Conservation (phyloP, 2,888 invertebrate species). For the Nesidiocoris tenuis region DNA sequence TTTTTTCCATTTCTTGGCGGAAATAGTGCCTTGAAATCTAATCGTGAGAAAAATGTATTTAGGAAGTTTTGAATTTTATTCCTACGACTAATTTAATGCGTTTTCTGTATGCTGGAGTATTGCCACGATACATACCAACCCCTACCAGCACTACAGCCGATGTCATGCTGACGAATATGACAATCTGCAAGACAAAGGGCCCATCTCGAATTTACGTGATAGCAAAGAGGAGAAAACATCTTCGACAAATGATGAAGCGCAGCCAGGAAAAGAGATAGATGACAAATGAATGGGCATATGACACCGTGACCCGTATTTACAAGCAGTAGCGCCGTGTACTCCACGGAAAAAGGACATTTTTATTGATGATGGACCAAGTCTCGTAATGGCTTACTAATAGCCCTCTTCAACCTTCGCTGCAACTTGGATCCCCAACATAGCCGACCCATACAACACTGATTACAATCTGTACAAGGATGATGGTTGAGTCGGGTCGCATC, state of each 20-base stretch:
- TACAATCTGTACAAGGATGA: background rate
- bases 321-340: background rate
- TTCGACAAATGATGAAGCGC: too few relatives aligned
- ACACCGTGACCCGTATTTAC: background rate
- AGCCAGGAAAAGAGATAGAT: background rate
- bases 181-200: too few relatives aligned
- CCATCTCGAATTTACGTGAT: too few relatives aligned
- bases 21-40: too few relatives aligned
- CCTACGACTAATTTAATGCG: too few relatives aligned
- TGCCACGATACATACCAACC: too few relatives aligned
- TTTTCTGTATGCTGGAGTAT: too few relatives aligned
- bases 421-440: background rate
- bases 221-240: background rate
- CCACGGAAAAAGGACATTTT: background rate
- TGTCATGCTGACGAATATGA: too few relatives aligned
- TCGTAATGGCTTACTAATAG: conserved; percentile 30
- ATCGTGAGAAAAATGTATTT: too few relatives aligned
- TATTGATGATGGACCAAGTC: conserved; percentile 19
- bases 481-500: background rate
- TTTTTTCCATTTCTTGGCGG: too few relatives aligned
- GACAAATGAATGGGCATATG: background rate
- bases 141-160: too few relatives aligned
- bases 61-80: too few relatives aligned
- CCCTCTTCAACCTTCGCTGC: background rate
- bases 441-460: background rate